Evolutionary conservation across 2,113 vertebrate genomes (phyloP).

Genomic region (Cygnus atratus): DNA sequence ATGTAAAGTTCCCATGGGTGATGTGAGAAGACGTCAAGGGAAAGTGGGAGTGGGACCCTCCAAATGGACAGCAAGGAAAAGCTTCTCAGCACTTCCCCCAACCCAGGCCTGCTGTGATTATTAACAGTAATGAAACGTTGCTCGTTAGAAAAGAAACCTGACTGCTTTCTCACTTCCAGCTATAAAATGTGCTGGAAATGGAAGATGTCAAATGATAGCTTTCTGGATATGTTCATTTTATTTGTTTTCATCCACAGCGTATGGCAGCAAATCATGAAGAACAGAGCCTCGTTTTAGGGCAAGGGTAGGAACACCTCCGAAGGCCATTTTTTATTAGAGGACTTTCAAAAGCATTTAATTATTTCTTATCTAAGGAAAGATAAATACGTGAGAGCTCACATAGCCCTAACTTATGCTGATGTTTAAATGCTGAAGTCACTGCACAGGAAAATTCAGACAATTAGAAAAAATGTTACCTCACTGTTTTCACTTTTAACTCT

Average conservation of each 20-base stretch:
- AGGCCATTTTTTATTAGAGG: background rate
- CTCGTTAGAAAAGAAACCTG: background rate
- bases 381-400: accelerated
- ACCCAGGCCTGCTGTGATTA: background rate
- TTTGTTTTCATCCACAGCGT: background rate
- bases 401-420: background rate
- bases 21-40: background rate
- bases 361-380: background rate
- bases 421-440: background rate
- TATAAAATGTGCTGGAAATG: background rate
- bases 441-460: background rate
- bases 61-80: accelerated
- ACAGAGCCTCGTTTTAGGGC: background rate
- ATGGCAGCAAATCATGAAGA: background rate
- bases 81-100: accelerated
- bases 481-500: background rate
- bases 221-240: background rate
- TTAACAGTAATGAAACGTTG: background rate
- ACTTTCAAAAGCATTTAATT: background rate
- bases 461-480: background rate
- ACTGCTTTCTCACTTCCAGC: background rate
- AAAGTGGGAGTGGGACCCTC: background rate
- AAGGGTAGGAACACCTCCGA: background rate
- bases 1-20: no score
- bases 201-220: background rate